phyloP scores from a whole-genome alignment of 2,113 vertebrate species.

The Cynopterus brachyotis region DNA sequence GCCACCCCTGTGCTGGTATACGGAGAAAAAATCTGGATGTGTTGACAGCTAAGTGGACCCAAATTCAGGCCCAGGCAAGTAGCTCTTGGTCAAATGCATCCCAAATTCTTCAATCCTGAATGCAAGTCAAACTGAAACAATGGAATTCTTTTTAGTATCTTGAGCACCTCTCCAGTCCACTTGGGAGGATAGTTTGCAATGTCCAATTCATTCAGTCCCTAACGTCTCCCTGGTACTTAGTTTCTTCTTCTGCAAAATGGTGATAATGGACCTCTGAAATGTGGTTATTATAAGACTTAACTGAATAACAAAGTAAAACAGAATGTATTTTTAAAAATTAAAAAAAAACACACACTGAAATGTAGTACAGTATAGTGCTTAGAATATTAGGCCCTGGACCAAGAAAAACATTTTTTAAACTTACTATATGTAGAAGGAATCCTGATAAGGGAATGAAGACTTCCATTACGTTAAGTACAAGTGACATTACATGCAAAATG shows the following conservation, averaged over 20 bases:
- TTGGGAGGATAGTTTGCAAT: background rate
- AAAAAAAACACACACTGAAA: background rate
- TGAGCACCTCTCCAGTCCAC: background rate
- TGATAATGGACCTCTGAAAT: background rate
- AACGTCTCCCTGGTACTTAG: background rate
- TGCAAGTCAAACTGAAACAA: constrained; percentile 24
- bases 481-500: background rate
- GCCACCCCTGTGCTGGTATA: background rate
- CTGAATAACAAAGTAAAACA: background rate
- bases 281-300: background rate
- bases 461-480: background rate
- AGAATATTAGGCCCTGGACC: background rate
- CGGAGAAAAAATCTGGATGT: constrained; percentile 9
- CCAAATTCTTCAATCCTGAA: constrained; percentile 28
- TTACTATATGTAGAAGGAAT: background rate
- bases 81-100: constrained; percentile 23
- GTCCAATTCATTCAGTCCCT: background rate
- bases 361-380: background rate
- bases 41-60: constrained; percentile 17
- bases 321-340: background rate
- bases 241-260: background rate
- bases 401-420: background rate
- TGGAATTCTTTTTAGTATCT: background rate
- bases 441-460: background rate
- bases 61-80: constrained; percentile 40